Percentiles rank a stretch among this genome's conserved stretches.
Evolutionary conservation across 2,888 invertebrate genomes (phyloP).

Genomic region (Caenorhabditis sp.): DNA sequence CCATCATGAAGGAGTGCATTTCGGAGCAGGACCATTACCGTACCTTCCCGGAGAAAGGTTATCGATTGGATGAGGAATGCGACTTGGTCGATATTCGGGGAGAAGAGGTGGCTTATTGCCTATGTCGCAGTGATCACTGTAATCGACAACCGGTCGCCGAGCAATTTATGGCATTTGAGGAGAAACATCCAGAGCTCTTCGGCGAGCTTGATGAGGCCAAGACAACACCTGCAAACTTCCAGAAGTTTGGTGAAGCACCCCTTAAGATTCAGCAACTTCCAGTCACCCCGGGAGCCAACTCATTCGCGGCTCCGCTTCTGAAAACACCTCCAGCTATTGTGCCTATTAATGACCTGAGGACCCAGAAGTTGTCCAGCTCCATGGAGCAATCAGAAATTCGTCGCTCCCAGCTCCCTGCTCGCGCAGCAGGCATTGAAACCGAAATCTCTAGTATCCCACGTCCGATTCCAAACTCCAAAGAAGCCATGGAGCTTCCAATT

Average conservation of each 20-base stretch:
- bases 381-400: conserved; percentile 35
- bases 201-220: conserved; percentile 34
- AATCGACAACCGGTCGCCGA: conserved; percentile 60
- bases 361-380: no score
- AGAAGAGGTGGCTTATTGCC: conserved; percentile 63
- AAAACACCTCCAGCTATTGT: conserved; percentile 45
- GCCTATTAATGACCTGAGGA: conserved; percentile 53
- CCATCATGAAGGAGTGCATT: conserved; percentile 68
- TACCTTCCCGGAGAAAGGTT: conserved; percentile 58
- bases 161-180: conserved; percentile 64
- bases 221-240: conserved; percentile 13
- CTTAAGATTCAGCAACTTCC: conserved; percentile 35
- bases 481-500: conserved; percentile 21
- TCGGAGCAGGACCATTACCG: conserved; percentile 62
- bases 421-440: conserved; percentile 28
- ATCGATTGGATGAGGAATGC: conserved; percentile 62
- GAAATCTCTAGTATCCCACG: conserved; percentile 22
- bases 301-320: conserved; percentile 14
- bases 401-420: conserved; percentile 28
- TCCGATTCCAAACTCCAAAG: conserved; percentile 26
- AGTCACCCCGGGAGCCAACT: no score
- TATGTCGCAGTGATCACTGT: conserved; percentile 53
- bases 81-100: conserved; percentile 59
- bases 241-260: conserved; percentile 13
- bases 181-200: conserved; percentile 61